Conservation (phyloP, 1,140 invertebrate genomes). For the Dreissena polymorpha region DNA sequence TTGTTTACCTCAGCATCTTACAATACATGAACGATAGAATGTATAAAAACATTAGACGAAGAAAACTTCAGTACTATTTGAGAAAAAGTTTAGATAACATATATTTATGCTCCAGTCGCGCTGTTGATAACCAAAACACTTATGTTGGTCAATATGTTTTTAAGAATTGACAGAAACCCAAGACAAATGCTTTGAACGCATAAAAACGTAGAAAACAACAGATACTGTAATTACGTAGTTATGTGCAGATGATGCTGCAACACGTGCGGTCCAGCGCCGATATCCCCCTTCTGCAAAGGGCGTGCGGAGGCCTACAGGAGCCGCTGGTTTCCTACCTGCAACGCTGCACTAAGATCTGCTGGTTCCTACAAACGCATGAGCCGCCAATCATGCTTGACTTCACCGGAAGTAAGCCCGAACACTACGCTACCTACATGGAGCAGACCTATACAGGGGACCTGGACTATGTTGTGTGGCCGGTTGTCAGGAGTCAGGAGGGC, state of each 20-base stretch:
- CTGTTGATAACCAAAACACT: too few species aligned
- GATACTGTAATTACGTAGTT: neutral
- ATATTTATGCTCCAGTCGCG: too few species aligned
- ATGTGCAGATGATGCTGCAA: neutral
- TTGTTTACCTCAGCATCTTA: neutral
- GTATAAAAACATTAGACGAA: too few species aligned
- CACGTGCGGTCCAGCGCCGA: neutral
- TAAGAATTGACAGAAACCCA: too few species aligned
- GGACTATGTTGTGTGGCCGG: constrained; percentile 1
- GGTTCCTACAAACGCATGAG: neutral
- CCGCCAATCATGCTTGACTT: neutral
- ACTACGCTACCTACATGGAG: neutral
- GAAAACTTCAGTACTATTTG: too few species aligned
- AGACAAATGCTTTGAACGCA: too few species aligned
- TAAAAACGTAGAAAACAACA: too few species aligned
- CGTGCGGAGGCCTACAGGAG: neutral
- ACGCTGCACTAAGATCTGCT: neutral
- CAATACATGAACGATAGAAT: neutral
- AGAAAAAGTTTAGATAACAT: too few species aligned
- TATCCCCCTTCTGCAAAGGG: neutral
- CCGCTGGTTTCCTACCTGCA: neutral
- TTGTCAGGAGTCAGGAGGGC: neutral
- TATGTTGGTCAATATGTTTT: too few species aligned
- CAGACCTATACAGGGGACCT: neutral
- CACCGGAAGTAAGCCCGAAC: neutral